Evolutionary conservation across 2,797 vertebrate genomes (phyloP).

Genomic region (Megaceryle alcyon): DNA sequence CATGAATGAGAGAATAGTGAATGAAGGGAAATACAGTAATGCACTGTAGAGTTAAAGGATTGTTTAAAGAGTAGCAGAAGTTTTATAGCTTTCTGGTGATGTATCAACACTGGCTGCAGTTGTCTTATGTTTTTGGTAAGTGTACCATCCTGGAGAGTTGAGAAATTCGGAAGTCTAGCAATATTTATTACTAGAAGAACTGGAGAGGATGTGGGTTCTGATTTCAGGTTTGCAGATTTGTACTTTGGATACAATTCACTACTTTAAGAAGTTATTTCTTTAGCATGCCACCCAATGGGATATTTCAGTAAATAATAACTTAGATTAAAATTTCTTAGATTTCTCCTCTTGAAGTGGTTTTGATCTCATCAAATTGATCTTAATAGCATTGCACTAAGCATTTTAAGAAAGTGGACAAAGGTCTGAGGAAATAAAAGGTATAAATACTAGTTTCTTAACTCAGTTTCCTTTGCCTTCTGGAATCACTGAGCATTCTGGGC

Average conservation of each 20-base stretch:
- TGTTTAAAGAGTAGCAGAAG: neutral
- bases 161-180: neutral
- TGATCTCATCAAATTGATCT: neutral
- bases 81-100: neutral
- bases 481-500: neutral
- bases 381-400: neutral
- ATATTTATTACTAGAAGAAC: neutral
- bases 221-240: neutral
- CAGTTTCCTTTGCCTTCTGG: neutral
- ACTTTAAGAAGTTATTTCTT: neutral
- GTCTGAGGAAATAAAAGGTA: neutral
- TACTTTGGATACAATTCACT: neutral
- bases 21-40: neutral
- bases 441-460: neutral
- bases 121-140: neutral
- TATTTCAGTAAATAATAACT: neutral
- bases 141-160: neutral
- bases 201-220: neutral
- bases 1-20: neutral
- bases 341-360: neutral
- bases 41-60: neutral
- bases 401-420: neutral
- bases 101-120: neutral
- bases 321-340: neutral
- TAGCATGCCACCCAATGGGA: neutral